These are phyloP conservation scores for Xiphias gladius DNA, from an alignment of 2,113 vertebrate species.

Conservation along the genomic window DNA sequence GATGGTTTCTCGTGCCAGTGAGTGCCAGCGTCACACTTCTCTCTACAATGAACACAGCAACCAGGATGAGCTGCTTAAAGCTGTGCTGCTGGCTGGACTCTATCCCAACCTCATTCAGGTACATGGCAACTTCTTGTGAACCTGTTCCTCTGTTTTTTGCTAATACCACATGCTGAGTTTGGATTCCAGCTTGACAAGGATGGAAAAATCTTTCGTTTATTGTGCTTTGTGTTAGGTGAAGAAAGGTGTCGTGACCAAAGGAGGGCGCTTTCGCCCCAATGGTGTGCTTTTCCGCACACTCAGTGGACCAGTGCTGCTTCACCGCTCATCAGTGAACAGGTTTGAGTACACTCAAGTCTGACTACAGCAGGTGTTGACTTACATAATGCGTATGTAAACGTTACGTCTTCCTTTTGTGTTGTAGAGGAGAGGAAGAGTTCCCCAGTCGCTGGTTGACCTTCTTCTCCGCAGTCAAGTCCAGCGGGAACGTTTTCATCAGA, in stretches of 20 bases:
- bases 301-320: slow-evolving; percentile 91
- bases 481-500: slow-evolving; percentile 90
- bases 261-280: slow-evolving; percentile 94
- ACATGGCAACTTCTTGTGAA: background rate
- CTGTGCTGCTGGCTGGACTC: slow-evolving; percentile 93
- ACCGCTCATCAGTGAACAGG: slow-evolving; percentile 97
- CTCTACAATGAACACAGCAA: slow-evolving; percentile 91
- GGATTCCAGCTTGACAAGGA: background rate
- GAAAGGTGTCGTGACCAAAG: slow-evolving; percentile 90
- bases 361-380: fast-evolving
- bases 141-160: background rate
- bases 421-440: slow-evolving; percentile 86
- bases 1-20: slow-evolving; percentile 83
- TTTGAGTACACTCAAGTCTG: slow-evolving; percentile 51
- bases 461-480: slow-evolving; percentile 94
- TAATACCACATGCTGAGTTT: background rate
- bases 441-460: slow-evolving; percentile 96
- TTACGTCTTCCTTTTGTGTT: background rate
- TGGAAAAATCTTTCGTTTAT: background rate
- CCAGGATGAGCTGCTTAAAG: slow-evolving; percentile 93
- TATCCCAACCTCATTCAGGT: slow-evolving; percentile 99
- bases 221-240: slow-evolving; percentile 86
- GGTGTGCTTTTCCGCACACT: slow-evolving; percentile 85
- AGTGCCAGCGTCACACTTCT: slow-evolving; percentile 85
- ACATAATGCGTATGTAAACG: background rate